Evolutionary conservation across 2,888 invertebrate genomes (phyloP).

Genomic region (Meloe dianella): DNA sequence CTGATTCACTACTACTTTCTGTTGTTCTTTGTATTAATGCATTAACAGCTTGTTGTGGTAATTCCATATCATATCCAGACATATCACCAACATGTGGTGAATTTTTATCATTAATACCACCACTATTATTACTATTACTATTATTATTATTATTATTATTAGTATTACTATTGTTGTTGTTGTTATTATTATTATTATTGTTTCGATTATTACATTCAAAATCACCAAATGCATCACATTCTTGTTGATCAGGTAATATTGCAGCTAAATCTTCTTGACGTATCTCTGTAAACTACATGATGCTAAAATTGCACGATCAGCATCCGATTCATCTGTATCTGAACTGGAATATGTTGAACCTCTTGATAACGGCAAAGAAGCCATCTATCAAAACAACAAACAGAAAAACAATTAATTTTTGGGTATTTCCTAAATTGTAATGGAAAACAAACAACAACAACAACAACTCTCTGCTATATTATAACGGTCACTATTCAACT

Average conservation of each 20-base stretch:
- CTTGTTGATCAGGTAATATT: conserved; percentile 75
- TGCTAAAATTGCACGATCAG: conserved; percentile 64
- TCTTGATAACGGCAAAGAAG: conserved; percentile 54
- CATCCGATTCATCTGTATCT: conserved; percentile 57
- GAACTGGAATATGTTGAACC: conserved; percentile 55
- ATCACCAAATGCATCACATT: conserved; percentile 61
- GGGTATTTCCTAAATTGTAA: neutral
- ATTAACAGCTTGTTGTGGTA: conserved; percentile 75
- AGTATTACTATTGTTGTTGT: neutral
- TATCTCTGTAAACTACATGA: conserved; percentile 71
- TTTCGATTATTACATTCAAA: conserved; percentile 53
- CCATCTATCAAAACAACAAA: conserved; percentile 51
- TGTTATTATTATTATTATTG: neutral
- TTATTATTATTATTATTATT: neutral
- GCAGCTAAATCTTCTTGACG: conserved; percentile 81
- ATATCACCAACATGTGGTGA: conserved; percentile 61
- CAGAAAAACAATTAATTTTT: neutral
- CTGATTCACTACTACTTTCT: conserved; percentile 77
- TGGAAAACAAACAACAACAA: too few relatives aligned
- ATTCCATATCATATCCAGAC: conserved; percentile 77
- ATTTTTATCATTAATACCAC: conserved; percentile 39
- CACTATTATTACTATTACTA: neutral
- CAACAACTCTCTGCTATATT: too few relatives aligned
- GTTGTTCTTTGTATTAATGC: conserved; percentile 78
- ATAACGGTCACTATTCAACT: conserved; percentile 10